Base-by-base conservation (phyloP, 2,888 invertebrate genomes). In the Troilus luridus region DNA sequence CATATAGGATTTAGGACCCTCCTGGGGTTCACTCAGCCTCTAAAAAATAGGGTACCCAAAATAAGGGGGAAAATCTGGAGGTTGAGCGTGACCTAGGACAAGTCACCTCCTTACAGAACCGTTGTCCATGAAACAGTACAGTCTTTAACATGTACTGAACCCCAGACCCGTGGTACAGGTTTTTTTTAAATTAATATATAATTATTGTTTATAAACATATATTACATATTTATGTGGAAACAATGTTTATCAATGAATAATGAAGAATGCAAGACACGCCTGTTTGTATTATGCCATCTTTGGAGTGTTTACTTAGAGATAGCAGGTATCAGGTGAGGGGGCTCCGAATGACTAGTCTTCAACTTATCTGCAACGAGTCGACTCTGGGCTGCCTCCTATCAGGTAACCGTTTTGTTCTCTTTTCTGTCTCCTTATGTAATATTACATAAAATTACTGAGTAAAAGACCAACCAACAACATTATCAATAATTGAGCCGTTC, bases 271-370 rank as follows among this genome's bases (percentile, higher is more conserved):
- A 77, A 41, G 72, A 0, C 72, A 77, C 72, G 72, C 72, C 72
- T 77, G 72, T 77, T 77, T 77, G 72, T 77, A 41, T 77, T 77
- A 77, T 77, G 72, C 41, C 72, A 77, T 9, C 72, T 41, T 77
- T 77, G 17, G 72, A 77, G 72, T 77, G 72, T 77, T 77, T 67
- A 24, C 7, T 12, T 67, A 67, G 67, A 77, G 41, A 41, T 41
- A 41, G 41, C 6, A 19, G 72, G 72, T 77, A 77, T 41, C 27
- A 77, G 41, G 12, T 41, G 27, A 41, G 72, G 6, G 27, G 27
- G 27, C 72, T 19, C 17, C 17, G 0, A 14, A 77, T 24, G 14
- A 5, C 41, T 77, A 77, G 72, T 77, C 9, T 19, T 77, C 72
- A 41, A 77, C 72, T 77, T 77, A 41, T 77, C 72, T 77, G 7